Conservation (phyloP, 2,888 invertebrate genomes). For the Diploptera punctata region DNA sequence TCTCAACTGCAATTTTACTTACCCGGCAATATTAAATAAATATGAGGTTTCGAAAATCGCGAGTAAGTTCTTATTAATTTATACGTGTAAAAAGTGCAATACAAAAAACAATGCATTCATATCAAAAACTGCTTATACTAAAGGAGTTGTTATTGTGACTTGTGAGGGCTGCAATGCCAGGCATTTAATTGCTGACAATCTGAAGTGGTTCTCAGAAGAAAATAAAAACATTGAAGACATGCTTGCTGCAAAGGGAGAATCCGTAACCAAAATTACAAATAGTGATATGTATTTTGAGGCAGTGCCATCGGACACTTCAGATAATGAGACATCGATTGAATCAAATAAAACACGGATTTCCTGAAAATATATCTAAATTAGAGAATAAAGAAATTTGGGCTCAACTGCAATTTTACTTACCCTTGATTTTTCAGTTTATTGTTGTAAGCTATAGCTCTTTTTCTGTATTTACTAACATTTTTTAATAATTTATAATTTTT, state of each 20-base stretch:
- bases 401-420: too few species aligned
- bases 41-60: slow-evolving; percentile 51
- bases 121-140: slow-evolving; percentile 82
- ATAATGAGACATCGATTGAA: too few species aligned
- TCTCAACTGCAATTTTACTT: too few species aligned
- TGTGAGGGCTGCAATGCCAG: slow-evolving; percentile 88
- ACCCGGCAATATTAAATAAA: too few species aligned
- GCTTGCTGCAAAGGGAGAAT: slow-evolving; percentile 86
- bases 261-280: slow-evolving; percentile 57
- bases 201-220: slow-evolving; percentile 91
- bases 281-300: neutral
- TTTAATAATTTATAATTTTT: too few species aligned
- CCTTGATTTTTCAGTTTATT: too few species aligned
- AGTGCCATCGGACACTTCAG: neutral
- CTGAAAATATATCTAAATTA: too few species aligned
- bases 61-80: slow-evolving; percentile 73
- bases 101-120: slow-evolving; percentile 80
- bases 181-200: slow-evolving; percentile 95
- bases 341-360: too few species aligned
- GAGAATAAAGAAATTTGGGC: too few species aligned
- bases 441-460: too few species aligned
- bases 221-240: slow-evolving; percentile 91
- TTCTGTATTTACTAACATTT: too few species aligned
- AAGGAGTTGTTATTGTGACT: slow-evolving; percentile 90
- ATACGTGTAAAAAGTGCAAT: slow-evolving; percentile 89